Percentiles rank a stretch among this genome's conserved stretches.
Evolutionary conservation across 1,140 invertebrate species (phyloP).

Genomic region (Gryllus bimaculatus): DNA sequence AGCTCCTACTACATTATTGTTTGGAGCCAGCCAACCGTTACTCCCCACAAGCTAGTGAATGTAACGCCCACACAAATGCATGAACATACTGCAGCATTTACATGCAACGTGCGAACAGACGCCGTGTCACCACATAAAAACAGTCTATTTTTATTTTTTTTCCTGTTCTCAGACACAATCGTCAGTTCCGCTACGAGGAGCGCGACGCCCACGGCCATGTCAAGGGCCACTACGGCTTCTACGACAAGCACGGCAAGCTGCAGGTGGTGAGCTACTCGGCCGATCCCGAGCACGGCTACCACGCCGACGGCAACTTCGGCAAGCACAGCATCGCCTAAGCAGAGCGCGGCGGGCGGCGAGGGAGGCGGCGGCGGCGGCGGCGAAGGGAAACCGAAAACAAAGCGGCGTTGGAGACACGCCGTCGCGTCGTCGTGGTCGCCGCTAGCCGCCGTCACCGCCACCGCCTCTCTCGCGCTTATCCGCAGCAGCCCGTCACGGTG

Average conservation of each 20-base stretch:
- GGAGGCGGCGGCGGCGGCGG: neutral
- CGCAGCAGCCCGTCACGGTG: neutral
- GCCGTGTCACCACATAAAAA: neutral
- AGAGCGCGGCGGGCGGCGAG: too few species aligned
- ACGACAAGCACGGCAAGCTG: slow-evolving; percentile 68
- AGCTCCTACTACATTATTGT: neutral
- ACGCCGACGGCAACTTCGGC: slow-evolving; percentile 31
- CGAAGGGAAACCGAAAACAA: neutral
- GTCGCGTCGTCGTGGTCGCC: neutral
- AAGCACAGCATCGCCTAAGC: slow-evolving; percentile 12
- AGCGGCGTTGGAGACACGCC: neutral
- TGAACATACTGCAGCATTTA: neutral
- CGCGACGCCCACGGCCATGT: slow-evolving; percentile 63
- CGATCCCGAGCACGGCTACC: slow-evolving; percentile 58
- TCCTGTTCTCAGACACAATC: slow-evolving; percentile 52
- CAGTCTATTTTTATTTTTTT: slow-evolving; percentile 24
- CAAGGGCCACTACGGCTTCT: slow-evolving; percentile 73
- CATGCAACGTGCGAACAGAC: too few species aligned
- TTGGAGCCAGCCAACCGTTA: neutral
- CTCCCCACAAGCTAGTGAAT: neutral
- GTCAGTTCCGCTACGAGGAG: slow-evolving; percentile 75
- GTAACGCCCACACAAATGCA: neutral
- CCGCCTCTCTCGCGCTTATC: too few species aligned
- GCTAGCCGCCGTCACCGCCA: neutral
- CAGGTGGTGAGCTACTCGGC: slow-evolving; percentile 68